A percentile compares a stretch with the other conserved stretches of the same genome.
These are phyloP conservation scores for Hypocryptadius cinnamomeus DNA, from an alignment of 2,113 vertebrate species.

Conservation along the genomic window DNA sequence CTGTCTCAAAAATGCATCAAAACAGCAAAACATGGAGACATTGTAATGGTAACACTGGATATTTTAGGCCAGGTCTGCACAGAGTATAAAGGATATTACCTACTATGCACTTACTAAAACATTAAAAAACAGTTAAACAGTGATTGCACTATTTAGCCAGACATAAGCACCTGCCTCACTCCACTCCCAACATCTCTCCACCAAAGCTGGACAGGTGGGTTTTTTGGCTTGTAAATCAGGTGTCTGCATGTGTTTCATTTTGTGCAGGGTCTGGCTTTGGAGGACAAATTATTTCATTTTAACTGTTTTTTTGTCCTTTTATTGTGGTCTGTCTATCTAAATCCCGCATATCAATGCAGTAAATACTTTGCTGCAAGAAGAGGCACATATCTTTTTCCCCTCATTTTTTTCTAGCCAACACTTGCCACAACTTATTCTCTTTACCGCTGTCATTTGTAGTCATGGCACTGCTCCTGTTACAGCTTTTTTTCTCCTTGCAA, in stretches of 20 bases:
- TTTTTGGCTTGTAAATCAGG: neutral
- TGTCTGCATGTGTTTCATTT: neutral
- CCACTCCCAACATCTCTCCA: neutral
- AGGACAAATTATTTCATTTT: neutral
- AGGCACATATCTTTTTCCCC: neutral
- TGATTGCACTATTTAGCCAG: neutral
- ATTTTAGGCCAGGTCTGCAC: neutral
- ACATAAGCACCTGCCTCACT: neutral
- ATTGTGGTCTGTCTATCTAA: neutral
- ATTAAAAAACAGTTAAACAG: neutral
- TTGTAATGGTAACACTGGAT: neutral
- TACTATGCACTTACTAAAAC: neutral
- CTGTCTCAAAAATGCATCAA: neutral
- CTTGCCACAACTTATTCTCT: neutral
- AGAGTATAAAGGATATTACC: neutral
- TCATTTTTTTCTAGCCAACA: neutral
- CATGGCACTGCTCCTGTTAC: neutral
- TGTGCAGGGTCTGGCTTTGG: neutral
- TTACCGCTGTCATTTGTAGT: conserved; percentile 2
- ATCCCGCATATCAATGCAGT: neutral
- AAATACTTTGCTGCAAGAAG: neutral
- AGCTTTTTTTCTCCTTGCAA: neutral
- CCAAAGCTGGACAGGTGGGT: neutral
- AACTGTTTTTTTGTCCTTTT: neutral
- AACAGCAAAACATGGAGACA: neutral